These are phyloP conservation scores for Drosophila serrata DNA, from an alignment of 1,140 invertebrate genomes.

Conservation along the genomic window DNA sequence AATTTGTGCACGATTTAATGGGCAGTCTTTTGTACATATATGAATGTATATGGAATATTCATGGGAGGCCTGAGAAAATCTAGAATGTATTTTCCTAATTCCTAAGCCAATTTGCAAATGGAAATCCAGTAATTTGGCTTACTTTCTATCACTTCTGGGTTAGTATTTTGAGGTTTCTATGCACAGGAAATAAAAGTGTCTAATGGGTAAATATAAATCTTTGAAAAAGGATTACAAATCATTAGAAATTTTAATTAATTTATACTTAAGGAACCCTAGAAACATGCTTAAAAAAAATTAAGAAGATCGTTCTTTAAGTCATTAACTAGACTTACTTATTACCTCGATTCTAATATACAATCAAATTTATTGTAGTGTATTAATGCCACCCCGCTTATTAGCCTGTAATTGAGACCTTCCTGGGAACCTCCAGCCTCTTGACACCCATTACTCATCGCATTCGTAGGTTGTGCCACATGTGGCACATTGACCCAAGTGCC, in stretches of 20 bases:
- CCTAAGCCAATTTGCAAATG: slow-evolving; percentile 28
- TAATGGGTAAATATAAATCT: background rate
- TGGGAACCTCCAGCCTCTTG: slow-evolving; percentile 9
- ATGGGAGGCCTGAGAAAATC: slow-evolving; percentile 26
- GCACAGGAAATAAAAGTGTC: background rate
- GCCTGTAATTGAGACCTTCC: slow-evolving; percentile 19
- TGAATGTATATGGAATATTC: background rate
- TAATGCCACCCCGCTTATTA: slow-evolving; percentile 3
- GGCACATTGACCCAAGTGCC: slow-evolving; percentile 56
- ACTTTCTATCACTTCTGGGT: slow-evolving; percentile 22
- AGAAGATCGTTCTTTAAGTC: too few species aligned
- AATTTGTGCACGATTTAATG: slow-evolving; percentile 39
- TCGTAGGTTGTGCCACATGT: slow-evolving; percentile 37
- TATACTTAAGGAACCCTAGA: too few species aligned
- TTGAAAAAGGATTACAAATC: too few species aligned
- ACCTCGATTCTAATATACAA: background rate
- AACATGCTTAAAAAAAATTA: too few species aligned
- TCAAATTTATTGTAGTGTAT: background rate
- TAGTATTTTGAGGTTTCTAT: background rate
- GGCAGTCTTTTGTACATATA: background rate
- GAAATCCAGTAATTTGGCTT: slow-evolving; percentile 25
- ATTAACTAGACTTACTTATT: too few species aligned
- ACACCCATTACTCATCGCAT: slow-evolving; percentile 38
- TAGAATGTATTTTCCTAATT: slow-evolving; percentile 49
- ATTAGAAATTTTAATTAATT: too few species aligned